phyloP scores from a whole-genome alignment of 2,113 vertebrate species.

The Ictalurus punctatus region DNA sequence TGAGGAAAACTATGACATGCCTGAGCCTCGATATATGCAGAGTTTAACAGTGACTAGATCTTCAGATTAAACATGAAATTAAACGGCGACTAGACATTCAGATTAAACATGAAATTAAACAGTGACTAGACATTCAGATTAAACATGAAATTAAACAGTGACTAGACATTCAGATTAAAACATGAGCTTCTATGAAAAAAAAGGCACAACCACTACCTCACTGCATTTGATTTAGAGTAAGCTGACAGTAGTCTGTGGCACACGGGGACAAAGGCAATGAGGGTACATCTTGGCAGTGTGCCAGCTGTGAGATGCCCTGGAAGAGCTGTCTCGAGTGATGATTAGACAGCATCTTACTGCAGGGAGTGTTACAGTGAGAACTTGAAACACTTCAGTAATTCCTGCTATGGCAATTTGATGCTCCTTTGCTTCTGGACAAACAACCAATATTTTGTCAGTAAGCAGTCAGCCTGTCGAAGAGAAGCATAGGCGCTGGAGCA shows the following conservation, averaged over 20 bases:
- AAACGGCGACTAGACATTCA: too few species aligned
- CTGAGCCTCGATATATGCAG: not conserved
- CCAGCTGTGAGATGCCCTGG: conserved; percentile 21
- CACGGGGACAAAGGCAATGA: not conserved
- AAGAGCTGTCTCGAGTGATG: conserved; percentile 1
- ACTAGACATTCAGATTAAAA: not conserved
- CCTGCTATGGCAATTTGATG: conserved; percentile 38
- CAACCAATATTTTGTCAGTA: conserved; percentile 36
- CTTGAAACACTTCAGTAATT: conserved; percentile 26
- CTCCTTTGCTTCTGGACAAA: conserved; percentile 18
- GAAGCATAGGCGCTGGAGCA: conserved; percentile 14
- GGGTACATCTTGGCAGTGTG: not conserved
- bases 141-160: not conserved
- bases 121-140: not conserved
- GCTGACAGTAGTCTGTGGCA: not conserved
- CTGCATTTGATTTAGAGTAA: not conserved
- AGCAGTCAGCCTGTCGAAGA: conserved; percentile 20
- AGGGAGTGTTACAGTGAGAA: conserved; percentile 11
- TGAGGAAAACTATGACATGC: not conserved
- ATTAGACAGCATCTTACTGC: conserved; percentile 17
- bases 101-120: not conserved
- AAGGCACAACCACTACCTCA: not conserved
- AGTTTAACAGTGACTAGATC: not conserved
- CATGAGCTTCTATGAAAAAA: not conserved
- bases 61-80: not conserved